Conservation (phyloP, 37 sponge, comb jelly and placozoan species). For the Chondrosia reniformis region DNA sequence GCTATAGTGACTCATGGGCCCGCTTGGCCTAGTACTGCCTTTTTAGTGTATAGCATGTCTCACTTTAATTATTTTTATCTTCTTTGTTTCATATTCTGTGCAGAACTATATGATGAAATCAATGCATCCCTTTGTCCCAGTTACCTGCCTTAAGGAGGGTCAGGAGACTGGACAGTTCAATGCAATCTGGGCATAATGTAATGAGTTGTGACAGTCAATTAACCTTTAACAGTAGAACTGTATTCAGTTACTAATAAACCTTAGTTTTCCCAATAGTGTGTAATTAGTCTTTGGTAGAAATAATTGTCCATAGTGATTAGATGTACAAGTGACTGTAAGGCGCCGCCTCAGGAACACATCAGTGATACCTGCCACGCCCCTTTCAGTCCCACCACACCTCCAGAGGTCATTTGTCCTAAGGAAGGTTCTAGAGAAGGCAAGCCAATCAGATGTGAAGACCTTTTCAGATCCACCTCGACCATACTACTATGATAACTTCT, state of each 20-base stretch:
- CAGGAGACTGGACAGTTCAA: conserved; percentile 34
- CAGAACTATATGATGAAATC: conserved; percentile 75
- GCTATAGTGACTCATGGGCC: too few species aligned
- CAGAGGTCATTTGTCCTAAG: neutral
- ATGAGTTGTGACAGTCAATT: too few species aligned
- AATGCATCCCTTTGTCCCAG: conserved; percentile 88
- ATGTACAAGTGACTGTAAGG: too few species aligned
- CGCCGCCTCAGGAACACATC: too few species aligned
- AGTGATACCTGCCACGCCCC: neutral
- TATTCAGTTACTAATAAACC: too few species aligned
- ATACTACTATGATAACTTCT: conserved; percentile 33
- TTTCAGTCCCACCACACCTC: neutral
- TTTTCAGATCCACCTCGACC: conserved; percentile 6
- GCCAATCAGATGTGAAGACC: neutral
- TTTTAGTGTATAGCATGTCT: too few species aligned
- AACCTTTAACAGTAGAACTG: too few species aligned
- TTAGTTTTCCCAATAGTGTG: too few species aligned
- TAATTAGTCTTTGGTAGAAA: too few species aligned
- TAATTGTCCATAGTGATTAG: too few species aligned
- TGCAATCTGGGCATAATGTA: neutral
- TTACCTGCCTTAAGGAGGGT: conserved; percentile 65
- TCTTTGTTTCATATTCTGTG: neutral
- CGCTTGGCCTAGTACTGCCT: too few species aligned
- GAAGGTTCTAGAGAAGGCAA: conserved; percentile 7
- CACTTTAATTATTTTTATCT: neutral